Evolutionary conservation across 2,888 invertebrate genomes (phyloP).

Genomic region (Acrobeloides nanus): DNA sequence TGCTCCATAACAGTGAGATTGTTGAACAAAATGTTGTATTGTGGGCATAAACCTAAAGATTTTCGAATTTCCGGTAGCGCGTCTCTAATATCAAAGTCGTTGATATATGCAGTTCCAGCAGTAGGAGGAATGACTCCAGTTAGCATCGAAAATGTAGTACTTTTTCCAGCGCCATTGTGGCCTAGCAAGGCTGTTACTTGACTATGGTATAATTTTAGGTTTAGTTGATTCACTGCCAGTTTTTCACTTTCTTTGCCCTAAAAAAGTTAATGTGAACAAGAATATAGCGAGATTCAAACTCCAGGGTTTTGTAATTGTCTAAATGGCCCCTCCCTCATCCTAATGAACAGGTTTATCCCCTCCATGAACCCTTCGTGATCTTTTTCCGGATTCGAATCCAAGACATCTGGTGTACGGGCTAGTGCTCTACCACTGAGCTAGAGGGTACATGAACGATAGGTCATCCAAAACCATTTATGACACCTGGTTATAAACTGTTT

Average conservation of each 20-base stretch:
- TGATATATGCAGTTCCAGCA: slow-evolving; percentile 37
- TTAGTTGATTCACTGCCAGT: slow-evolving; percentile 66
- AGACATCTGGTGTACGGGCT: no score
- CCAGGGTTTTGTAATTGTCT: no score
- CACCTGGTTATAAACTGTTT: slow-evolving; percentile 5
- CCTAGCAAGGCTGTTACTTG: slow-evolving; percentile 66
- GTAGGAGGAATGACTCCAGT: slow-evolving; percentile 33
- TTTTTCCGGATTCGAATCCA: no score
- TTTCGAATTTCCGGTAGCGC: slow-evolving; percentile 54
- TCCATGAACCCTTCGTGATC: no score
- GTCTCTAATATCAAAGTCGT: slow-evolving; percentile 61
- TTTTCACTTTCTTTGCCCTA: slow-evolving; percentile 25
- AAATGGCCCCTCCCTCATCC: no score
- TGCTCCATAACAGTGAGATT: slow-evolving; percentile 76
- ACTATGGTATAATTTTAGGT: slow-evolving; percentile 70
- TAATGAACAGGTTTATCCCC: no score
- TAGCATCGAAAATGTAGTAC: slow-evolving; percentile 80
- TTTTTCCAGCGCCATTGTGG: slow-evolving; percentile 79
- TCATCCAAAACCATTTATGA: no score
- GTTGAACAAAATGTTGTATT: slow-evolving; percentile 77
- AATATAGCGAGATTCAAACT: no score
- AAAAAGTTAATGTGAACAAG: no score
- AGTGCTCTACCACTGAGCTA: no score
- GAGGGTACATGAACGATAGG: no score
- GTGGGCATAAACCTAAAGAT: slow-evolving; percentile 75